phyloP scores from a whole-genome alignment of 2,797 vertebrate species.

The Myotis pilosus region DNA sequence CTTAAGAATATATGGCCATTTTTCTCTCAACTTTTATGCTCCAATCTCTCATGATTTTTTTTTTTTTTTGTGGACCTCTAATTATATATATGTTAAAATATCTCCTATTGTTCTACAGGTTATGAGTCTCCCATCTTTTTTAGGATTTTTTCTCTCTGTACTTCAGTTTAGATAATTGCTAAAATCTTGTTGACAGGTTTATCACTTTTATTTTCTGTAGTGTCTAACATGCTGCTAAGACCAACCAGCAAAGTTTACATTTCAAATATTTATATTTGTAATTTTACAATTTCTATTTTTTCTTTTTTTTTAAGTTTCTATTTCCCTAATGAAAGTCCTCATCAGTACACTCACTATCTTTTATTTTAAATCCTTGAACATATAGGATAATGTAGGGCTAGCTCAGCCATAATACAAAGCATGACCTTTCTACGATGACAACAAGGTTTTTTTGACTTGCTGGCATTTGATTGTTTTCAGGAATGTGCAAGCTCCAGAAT shows the following conservation, averaged over 20 bases:
- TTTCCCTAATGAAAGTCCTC: not conserved
- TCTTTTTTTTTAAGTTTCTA: not conserved
- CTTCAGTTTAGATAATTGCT: not conserved
- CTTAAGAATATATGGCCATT: not conserved
- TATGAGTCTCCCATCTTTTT: not conserved
- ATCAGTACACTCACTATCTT: not conserved
- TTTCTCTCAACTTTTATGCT: not conserved
- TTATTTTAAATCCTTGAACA: not conserved
- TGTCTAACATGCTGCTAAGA: not conserved
- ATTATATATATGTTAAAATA: not conserved
- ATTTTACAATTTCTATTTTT: not conserved
- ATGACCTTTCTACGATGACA: not conserved
- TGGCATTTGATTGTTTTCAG: not conserved
- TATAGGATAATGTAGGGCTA: not conserved
- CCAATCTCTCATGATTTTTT: not conserved
- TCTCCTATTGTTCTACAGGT: not conserved
- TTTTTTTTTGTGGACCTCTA: not conserved
- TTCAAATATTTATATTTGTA: not conserved
- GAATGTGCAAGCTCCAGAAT: not conserved
- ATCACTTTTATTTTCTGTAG: not conserved
- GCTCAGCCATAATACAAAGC: not conserved
- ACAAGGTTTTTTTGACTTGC: not conserved
- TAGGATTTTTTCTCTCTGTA: not conserved
- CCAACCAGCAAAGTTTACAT: not conserved
- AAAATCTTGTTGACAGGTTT: not conserved